phyloP scores from a whole-genome alignment of 92 coral and sea anemone genomes.

The Porites cylindrica region DNA sequence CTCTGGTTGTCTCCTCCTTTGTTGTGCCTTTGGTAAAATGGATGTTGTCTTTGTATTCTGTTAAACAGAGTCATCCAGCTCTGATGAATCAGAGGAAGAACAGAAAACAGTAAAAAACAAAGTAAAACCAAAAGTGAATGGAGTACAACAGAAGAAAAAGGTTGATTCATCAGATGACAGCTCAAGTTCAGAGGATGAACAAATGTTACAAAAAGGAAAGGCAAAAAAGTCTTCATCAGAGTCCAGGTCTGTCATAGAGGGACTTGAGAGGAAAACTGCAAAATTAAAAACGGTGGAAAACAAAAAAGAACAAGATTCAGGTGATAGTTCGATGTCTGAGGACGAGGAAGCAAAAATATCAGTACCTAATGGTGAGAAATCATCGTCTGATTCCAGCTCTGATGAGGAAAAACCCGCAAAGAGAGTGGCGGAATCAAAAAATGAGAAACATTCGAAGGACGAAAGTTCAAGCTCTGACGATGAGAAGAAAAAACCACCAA shows the following conservation, averaged over 20 bases:
- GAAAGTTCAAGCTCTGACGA: slow-evolving; percentile 24
- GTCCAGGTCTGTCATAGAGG: slow-evolving; percentile 35
- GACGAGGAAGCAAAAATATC: background rate
- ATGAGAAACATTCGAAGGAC: background rate
- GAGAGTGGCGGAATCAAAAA: background rate
- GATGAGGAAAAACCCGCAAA: background rate
- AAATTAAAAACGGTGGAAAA: background rate
- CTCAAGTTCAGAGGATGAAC: background rate
- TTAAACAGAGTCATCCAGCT: slow-evolving; percentile 39
- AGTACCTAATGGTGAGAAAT: background rate
- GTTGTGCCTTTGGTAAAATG: too few species aligned
- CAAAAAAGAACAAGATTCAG: background rate
- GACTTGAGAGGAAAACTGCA: background rate
- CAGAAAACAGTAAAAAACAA: background rate
- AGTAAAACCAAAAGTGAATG: background rate
- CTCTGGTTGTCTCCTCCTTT: too few species aligned
- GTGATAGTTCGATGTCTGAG: slow-evolving; percentile 23
- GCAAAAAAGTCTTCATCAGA: slow-evolving; percentile 7
- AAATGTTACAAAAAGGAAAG: background rate
- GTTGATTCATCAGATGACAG: background rate
- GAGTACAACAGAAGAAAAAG: background rate
- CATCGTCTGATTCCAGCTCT: slow-evolving; percentile 1
- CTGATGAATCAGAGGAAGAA: slow-evolving; percentile 30
- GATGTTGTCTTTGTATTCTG: background rate
- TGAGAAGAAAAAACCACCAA: background rate